phyloP scores from a whole-genome alignment of 2,888 invertebrate genomes.

The Caenorhabditis imperialis region DNA sequence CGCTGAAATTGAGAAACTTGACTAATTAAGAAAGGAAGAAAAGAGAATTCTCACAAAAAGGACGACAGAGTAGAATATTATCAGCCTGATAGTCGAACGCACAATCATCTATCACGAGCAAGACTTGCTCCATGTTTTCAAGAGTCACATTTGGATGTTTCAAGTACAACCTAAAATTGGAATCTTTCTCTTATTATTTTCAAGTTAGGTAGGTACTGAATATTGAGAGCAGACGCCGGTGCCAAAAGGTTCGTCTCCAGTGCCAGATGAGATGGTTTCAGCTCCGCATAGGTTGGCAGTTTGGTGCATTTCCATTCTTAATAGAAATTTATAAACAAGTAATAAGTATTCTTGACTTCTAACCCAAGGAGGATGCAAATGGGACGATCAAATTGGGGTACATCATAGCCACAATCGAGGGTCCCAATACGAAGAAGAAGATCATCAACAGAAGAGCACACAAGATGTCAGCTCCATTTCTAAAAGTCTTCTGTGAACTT shows the following conservation, averaged over 20 bases:
- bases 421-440: constrained; percentile 12
- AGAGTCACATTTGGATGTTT: background rate
- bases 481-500: too few relatives aligned
- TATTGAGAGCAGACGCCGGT: constrained; percentile 5
- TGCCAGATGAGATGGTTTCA: background rate
- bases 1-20: background rate
- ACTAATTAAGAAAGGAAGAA: too few relatives aligned
- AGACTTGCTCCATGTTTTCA: constrained; percentile 4
- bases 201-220: constrained; percentile 9
- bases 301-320: constrained; percentile 20
- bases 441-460: background rate
- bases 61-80: constrained; percentile 20
- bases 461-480: constrained; percentile 1
- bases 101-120: constrained; percentile 30
- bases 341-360: background rate
- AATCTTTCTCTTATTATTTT: too few relatives aligned
- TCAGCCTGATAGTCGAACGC: constrained; percentile 11
- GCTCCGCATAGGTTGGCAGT: background rate
- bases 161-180: constrained; percentile 6
- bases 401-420: constrained; percentile 11
- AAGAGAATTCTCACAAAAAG: constrained; percentile 11
- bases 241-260: constrained; percentile 19
- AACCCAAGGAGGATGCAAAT: constrained; percentile 4
- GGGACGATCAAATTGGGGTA: constrained; percentile 22
- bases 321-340: background rate